Evolutionary conservation across 2,797 vertebrate genomes (phyloP), one percentile per base, ranked within the genome.

Genomic region (Tokudaia tokunoshimensis): DNA sequence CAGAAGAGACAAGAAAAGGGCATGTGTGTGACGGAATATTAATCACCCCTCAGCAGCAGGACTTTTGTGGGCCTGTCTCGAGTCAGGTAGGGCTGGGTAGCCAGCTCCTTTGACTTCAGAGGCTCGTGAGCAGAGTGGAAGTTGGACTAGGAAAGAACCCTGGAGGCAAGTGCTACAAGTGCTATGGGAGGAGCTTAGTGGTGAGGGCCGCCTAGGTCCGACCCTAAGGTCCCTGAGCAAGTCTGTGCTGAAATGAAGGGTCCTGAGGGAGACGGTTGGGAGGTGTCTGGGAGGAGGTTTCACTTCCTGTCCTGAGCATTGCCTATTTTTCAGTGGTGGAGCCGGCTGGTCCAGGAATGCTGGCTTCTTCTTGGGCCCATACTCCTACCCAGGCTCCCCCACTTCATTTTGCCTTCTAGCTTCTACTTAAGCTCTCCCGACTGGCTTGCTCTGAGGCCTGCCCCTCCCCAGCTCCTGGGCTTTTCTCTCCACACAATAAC

Each of bases 401-500:
- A 2, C 26, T 59, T 57, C 74, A n/a, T 79, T 59, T 17, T 79
- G 90, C 44, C 76, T 59, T 92, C 72, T 26, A 61, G 83, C 83
- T 95, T 65, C 83, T 94, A 82, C 70, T 59, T 14, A 67, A 31
- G 57, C 83, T 89, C 47, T 96, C 76, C 52, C 34, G 34, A 26
- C 84, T 88, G 26, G 41, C 76, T 92, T 50, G 76, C 86, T 93
- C 61, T 1, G 1, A 97, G 78, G 89, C 81, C 95, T 93, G 92
- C 96, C 95, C 96, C 95, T 94, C 95, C 91, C 89, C 80, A 81
- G 89, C 92, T 95, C 93, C 97, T 89, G 94, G 97, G 89, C 96
- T 96, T 95, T 70, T 96, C 89, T 91, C 96, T 97, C 98, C 95
- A 94, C 97, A 98, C 98, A 98, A 98, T 98, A 98, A 98, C 98